Base-by-base conservation (phyloP, 2,113 vertebrate genomes). In the Grus americana region DNA sequence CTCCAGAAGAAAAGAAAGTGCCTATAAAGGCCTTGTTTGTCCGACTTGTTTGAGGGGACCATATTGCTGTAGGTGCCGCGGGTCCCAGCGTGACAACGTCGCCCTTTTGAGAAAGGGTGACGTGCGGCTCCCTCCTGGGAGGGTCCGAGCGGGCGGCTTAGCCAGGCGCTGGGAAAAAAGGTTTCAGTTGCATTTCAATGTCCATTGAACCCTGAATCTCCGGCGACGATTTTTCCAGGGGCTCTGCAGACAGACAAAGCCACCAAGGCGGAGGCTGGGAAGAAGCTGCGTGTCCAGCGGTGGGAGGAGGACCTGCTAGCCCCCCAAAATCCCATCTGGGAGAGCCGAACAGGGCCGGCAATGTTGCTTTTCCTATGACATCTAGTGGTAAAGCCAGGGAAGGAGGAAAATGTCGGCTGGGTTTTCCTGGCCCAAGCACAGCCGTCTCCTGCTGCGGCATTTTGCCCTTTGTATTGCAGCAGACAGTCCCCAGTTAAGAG, bases 131-230 rank as follows among this genome's bases (percentile, higher is more conserved):
- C 96, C 96, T 93, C 96, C 96, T 47, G 86, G 68, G 95, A 96
- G 91, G 86, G 83, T 90, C 96, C 36, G 32, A 29, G 57, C 79
- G 0, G 79, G 86, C 34, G 49, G 95, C 96, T 95, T 85, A 97
- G 91, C 70, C 84, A 57, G 66, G 88, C 73, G 40, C 80, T 94
- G 92, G 94, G 95, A 91, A 97, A 91, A 94, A 96, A 55, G 86
- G 93, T 93, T 97, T 97, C 91, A 89, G 95, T 91, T 97, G 96
- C 96, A 97, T 97, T 97, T 97, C 94, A 96, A 94, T 96, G 86
- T 89, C 89, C 95, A 94, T 91, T 95, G 96, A 97, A 89, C 70
- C 91, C 92, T 89, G 91, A 95, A 89, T 95, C 91, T 58, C 32
- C 22, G 2, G 75, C 15, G 5, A 54, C 72, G 86, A 16, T 50